phyloP scores from a whole-genome alignment of 1,140 invertebrate genomes.

The Trinorchestia longiramus region DNA sequence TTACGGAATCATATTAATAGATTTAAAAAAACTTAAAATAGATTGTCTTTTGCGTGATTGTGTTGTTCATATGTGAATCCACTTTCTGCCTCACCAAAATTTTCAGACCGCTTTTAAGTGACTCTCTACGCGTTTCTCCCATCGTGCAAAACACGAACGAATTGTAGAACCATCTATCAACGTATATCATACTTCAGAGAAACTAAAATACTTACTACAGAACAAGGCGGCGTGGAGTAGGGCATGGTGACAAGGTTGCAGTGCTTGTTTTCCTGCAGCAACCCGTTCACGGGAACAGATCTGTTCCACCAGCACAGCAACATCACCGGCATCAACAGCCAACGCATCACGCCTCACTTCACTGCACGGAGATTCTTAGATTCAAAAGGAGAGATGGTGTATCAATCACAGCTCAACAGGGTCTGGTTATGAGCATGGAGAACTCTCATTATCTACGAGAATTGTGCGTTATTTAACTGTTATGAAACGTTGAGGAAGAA shows the following conservation, averaged over 20 bases:
- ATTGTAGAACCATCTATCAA: background rate
- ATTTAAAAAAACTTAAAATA: too few species aligned
- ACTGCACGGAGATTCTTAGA: background rate
- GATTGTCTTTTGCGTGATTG: too few species aligned
- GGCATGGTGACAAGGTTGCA: background rate
- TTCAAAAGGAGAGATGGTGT: background rate
- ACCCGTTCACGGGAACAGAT: background rate
- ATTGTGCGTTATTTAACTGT: background rate
- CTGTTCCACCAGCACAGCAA: slow-evolving; percentile 51
- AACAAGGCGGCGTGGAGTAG: background rate
- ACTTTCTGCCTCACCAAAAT: background rate
- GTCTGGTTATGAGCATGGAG: background rate
- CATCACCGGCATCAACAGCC: slow-evolving; percentile 26
- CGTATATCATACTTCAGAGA: background rate
- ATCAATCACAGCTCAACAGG: background rate
- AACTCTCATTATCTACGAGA: background rate
- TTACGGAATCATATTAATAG: too few species aligned
- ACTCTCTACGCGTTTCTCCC: background rate
- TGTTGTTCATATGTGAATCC: background rate
- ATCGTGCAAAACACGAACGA: too few species aligned
- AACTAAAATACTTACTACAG: background rate
- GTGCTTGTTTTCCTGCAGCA: background rate
- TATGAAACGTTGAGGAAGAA: too few species aligned
- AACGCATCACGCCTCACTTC: background rate
- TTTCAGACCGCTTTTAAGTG: background rate